Percentiles rank a stretch among this genome's conserved stretches.
These are phyloP conservation scores for Athene noctua DNA, from an alignment of 2,113 vertebrate species.

Conservation along the genomic window DNA sequence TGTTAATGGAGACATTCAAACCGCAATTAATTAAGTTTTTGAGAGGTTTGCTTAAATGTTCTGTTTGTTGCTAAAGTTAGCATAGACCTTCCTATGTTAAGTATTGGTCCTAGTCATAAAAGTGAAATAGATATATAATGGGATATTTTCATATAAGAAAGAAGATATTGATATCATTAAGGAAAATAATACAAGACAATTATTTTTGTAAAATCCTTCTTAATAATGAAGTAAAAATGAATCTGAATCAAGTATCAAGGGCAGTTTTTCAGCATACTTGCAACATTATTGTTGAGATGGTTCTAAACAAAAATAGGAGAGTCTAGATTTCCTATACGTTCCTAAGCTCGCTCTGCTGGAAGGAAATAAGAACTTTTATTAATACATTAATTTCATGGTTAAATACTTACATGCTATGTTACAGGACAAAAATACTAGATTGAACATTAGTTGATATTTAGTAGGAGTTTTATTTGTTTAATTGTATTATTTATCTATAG, in stretches of 20 bases:
- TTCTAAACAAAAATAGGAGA: neutral
- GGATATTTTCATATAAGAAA: neutral
- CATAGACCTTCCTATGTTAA: neutral
- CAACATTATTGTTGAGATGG: neutral
- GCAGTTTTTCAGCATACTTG: neutral
- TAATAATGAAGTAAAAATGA: neutral
- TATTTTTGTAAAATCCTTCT: neutral
- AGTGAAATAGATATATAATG: neutral
- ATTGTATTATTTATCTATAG: neutral
- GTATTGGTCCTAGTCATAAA: neutral
- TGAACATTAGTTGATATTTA: neutral
- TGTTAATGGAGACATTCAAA: neutral
- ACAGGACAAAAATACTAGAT: neutral
- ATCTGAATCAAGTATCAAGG: neutral
- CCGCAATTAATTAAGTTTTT: neutral
- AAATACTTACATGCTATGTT: neutral
- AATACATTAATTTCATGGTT: neutral
- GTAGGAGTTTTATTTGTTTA: neutral
- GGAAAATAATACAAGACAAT: neutral
- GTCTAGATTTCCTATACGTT: neutral
- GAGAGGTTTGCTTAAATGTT: neutral
- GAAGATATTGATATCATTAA: neutral
- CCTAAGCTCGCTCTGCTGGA: neutral
- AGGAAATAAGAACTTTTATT: neutral
- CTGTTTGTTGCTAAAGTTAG: neutral